Base-by-base conservation (phyloP, 2,797 vertebrate species). In the Channa striata region DNA sequence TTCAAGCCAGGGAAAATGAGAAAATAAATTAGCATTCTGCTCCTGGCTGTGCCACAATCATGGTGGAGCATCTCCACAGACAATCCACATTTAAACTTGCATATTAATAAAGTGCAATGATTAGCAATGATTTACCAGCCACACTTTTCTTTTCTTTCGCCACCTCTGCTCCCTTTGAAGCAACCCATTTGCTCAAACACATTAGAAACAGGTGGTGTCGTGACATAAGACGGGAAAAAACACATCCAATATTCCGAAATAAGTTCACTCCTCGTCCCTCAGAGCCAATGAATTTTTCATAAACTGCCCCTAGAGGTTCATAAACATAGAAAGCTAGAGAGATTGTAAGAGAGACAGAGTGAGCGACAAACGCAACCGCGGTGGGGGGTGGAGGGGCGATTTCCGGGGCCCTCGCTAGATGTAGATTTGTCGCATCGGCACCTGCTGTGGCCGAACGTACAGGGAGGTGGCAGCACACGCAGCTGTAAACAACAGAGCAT, bases 201-300 rank as follows among this genome's bases (percentile, higher is more conserved):
- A 78, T 75, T 66, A 83, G 69, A 87, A 90, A 89, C 30, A 68
- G 79, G 76, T 72, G 70, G 88, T 85, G 87, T 65, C 36, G 40
- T 59, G 52, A 23, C 46, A 46, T 59, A 20, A 0, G 19, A 30
- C 47, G 20, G 20, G 14, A 17, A 3, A 46, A 11, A 17, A 53
- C 25, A 19, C 16, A 73, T 74, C n/a, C 77, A 84, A 82, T 40
- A 60, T 91, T 91, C 78, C 81, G 81, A 84, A 90, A 93, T 93
- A 92, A 91, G 91, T 83, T 76, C 87, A 87, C 90, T 93, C 89
- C 94, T 91, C 91, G 76, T 83, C 91, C 82, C 82, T 87, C 62
- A 50, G 92, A 94, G 91, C 92, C 86, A 84, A 95, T 95, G 90
- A 90, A 95, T 96, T 94, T 95, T 92, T 96, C 93, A 96, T 95